Percentiles rank a stretch among this genome's conserved stretches.
Conservation (phyloP, 1,140 invertebrate species). For the Magallana gigas region DNA sequence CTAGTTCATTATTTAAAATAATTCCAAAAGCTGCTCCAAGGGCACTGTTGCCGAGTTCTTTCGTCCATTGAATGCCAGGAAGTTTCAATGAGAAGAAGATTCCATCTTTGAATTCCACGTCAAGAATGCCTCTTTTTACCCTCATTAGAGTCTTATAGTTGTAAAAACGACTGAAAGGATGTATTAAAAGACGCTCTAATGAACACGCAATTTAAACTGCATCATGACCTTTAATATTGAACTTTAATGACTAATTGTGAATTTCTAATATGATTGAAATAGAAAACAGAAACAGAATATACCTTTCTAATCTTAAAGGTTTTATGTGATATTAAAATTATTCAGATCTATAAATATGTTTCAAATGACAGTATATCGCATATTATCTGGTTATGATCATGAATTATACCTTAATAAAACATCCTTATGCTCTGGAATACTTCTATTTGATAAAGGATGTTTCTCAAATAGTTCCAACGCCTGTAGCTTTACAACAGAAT, state of each 20-base stretch:
- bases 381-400: no score
- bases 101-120: slow-evolving; percentile 36
- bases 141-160: slow-evolving; percentile 30
- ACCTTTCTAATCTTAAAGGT: neutral
- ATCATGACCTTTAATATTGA: no score
- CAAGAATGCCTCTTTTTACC: slow-evolving; percentile 35
- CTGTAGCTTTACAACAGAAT: neutral
- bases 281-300: neutral
- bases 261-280: neutral
- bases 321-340: neutral
- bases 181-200: no score
- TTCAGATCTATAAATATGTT: no score
- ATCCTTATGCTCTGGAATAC: neutral
- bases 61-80: slow-evolving; percentile 43
- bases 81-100: slow-evolving; percentile 36
- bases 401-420: neutral
- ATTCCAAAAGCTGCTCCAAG: slow-evolving; percentile 43
- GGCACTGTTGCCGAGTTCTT: slow-evolving; percentile 35
- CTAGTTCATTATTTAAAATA: slow-evolving; percentile 40
- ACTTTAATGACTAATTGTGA: no score
- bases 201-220: no score
- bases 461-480: slow-evolving; percentile 1
- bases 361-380: no score
- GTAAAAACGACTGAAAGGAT: slow-evolving; percentile 14
- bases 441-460: slow-evolving; percentile 6